Base-by-base conservation (phyloP, 2,888 invertebrate genomes). In the Metallyticus violacea region DNA sequence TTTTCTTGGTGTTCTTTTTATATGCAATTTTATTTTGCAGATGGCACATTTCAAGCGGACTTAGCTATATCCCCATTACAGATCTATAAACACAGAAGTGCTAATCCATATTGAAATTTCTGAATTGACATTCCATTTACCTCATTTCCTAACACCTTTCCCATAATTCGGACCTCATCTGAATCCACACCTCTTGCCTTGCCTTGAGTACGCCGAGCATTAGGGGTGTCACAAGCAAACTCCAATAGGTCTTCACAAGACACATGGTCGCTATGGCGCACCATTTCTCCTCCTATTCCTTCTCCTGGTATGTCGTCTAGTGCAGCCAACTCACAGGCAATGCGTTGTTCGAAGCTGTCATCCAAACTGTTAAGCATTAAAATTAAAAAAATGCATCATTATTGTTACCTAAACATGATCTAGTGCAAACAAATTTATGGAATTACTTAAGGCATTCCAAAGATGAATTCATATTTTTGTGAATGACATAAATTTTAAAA, bases 91-190 rank as follows among this genome's bases (percentile, higher is more conserved):
- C 25, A 26, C 4, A 25, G 2, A 77, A 7, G 28, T 15, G 79
- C 79, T 6, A 22, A 28, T 29, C 40, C 79, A 6, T 79, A 77
- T 78, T 28, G 40, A 40, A 81, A 85, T 79, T 30, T 40, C 30
- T 30, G 15, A 15, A 2, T 4, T 62, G 15, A 7, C 0, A 79
- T 15, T 9, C 30, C 28, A 91, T 93, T 93, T 90, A 96, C 96
- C 92, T 95, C 94, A 89, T 94, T 93, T 88, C 96, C 95, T 81
- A 98, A 93, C 26, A 98, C 97, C 92, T 97, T 98, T 90, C 95
- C 94, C 97, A 98, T 97, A 78, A 98, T 96, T 89, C 98, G 93
- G 78, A 98, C 97, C 93, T 98, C 98, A 90, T 98, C 98, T 0
- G 97, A 97, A 91, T 97, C 97, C 22, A 96, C 95, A 22, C 97